Evolutionary conservation across 2,888 invertebrate species (phyloP).

Genomic region (Microctonus brassicae): DNA sequence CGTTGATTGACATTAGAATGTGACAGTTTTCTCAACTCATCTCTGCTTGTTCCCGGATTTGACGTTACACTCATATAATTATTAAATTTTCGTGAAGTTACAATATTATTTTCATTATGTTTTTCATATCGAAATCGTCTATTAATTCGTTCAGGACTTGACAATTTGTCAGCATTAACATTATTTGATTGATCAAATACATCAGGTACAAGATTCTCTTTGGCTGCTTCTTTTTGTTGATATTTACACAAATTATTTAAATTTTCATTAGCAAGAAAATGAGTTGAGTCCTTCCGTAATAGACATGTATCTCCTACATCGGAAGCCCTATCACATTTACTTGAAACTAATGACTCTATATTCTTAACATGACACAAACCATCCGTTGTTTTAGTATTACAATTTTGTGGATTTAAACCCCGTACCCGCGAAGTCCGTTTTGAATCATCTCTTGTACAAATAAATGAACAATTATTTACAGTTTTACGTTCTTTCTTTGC

Average conservation of each 20-base stretch:
- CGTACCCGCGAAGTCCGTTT: slow-evolving; percentile 23
- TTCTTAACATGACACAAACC: background rate
- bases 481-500: slow-evolving; percentile 34
- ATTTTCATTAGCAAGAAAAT: background rate
- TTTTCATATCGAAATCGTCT: slow-evolving; percentile 6
- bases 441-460: slow-evolving; percentile 32
- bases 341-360: background rate
- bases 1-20: slow-evolving; percentile 14
- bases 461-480: slow-evolving; percentile 60
- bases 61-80: background rate
- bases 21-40: slow-evolving; percentile 6
- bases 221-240: slow-evolving; percentile 2
- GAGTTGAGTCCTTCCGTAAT: background rate
- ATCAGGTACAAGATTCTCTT: slow-evolving; percentile 33
- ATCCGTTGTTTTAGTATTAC: background rate
- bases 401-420: background rate
- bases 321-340: slow-evolving; percentile 3
- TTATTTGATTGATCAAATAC: background rate
- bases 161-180: background rate
- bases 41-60: slow-evolving; percentile 20
- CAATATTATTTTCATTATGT: background rate
- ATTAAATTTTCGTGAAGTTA: background rate
- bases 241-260: slow-evolving; percentile 1
- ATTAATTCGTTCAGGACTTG: background rate
- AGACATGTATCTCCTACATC: background rate